phyloP scores from a whole-genome alignment of 2,888 invertebrate species.

The Morpho deidamia region DNA sequence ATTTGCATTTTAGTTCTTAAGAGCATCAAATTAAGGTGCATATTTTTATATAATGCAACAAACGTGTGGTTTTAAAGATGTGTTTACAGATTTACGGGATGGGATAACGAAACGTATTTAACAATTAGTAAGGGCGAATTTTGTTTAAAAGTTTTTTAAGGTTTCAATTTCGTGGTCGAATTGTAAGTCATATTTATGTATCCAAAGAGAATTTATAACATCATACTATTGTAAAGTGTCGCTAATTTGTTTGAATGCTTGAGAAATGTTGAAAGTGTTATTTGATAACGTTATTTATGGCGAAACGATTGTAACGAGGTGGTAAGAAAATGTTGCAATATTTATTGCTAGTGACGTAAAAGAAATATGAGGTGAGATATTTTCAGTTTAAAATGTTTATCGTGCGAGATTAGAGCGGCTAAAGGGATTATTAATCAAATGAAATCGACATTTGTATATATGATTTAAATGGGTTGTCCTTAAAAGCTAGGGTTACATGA shows the following conservation, averaged over 20 bases:
- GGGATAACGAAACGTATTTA: not conserved
- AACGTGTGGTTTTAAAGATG: slow-evolving; percentile 3
- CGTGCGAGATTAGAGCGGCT: slow-evolving; percentile 4
- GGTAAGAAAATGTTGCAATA: slow-evolving; percentile 8
- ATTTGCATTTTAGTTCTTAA: slow-evolving; percentile 18
- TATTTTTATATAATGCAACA: slow-evolving; percentile 8
- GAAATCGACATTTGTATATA: too few relatives aligned
- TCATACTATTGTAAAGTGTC: slow-evolving; percentile 20
- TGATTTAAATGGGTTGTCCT: too few relatives aligned
- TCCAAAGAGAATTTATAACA: slow-evolving; percentile 23
- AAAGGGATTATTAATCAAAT: slow-evolving; percentile 8
- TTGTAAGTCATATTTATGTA: slow-evolving; percentile 18
- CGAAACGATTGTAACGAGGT: slow-evolving; percentile 17
- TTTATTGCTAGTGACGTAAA: slow-evolving; percentile 6
- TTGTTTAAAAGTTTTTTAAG: not conserved
- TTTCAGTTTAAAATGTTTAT: slow-evolving; percentile 9
- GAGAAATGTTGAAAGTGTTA: slow-evolving; percentile 18
- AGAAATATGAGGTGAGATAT: slow-evolving; percentile 4
- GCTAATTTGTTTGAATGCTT: slow-evolving; percentile 23
- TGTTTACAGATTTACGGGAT: not conserved
- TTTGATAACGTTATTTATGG: slow-evolving; percentile 20
- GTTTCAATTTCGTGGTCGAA: not conserved
- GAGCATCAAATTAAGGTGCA: slow-evolving; percentile 7
- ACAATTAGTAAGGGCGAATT: not conserved
- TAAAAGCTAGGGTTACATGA: too few relatives aligned